Evolutionary conservation across 2,888 invertebrate species (phyloP).

Genomic region (Pelosia muscerda): DNA sequence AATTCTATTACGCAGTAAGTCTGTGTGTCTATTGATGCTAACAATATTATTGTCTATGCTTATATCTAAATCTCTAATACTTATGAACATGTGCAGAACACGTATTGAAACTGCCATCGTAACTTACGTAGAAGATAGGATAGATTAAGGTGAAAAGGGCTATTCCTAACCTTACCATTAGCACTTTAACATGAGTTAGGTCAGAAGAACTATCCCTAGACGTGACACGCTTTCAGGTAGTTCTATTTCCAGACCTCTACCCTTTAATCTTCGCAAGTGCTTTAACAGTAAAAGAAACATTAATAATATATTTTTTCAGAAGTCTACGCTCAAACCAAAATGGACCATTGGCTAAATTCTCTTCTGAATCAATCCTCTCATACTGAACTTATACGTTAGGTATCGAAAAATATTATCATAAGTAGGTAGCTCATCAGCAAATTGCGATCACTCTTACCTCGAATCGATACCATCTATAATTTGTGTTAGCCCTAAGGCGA

Average conservation of each 20-base stretch:
- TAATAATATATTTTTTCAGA: background rate
- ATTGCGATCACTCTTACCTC: conserved; percentile 20
- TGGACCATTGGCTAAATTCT: background rate
- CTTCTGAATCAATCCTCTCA: background rate
- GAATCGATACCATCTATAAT: conserved; percentile 56
- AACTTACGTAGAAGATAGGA: background rate
- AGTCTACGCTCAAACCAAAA: background rate
- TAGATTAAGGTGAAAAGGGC: background rate
- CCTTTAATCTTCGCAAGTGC: conserved; percentile 1
- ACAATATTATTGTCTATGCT: no score
- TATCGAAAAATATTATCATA: background rate
- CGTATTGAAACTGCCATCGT: background rate
- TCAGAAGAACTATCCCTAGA: background rate
- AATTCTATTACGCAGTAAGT: no score
- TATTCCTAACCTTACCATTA: background rate
- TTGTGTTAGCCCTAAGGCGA: conserved; percentile 54
- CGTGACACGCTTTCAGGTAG: background rate
- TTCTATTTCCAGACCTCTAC: background rate
- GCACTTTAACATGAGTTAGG: background rate
- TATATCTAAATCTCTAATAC: no score
- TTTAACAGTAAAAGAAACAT: conserved; percentile 2
- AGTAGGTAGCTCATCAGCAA: background rate
- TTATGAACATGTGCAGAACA: background rate
- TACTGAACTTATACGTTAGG: background rate
- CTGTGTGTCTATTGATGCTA: no score